phyloP scores from a whole-genome alignment of 2,888 invertebrate genomes.

The Eupithecia exiguata region DNA sequence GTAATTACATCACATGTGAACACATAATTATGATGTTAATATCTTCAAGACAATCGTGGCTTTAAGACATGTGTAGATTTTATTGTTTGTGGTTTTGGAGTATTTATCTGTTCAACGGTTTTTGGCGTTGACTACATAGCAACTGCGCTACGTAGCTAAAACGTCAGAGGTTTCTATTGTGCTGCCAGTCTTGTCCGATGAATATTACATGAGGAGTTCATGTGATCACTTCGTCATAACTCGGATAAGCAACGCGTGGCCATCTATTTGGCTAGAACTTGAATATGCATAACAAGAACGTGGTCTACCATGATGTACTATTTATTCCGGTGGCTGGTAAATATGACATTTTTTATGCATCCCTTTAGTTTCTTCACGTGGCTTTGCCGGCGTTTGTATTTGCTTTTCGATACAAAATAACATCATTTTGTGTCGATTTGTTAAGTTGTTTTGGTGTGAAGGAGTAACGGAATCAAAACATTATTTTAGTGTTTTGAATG shows the following conservation, averaged over 20 bases:
- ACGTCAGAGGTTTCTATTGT: slow-evolving; percentile 29
- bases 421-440: too few relatives aligned
- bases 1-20: not conserved
- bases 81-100: not conserved
- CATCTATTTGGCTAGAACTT: slow-evolving; percentile 65
- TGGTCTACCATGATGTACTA: not conserved
- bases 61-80: not conserved
- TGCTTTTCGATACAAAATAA: not conserved
- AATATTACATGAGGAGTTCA: slow-evolving; percentile 72
- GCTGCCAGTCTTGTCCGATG: slow-evolving; percentile 59
- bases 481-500: too few relatives aligned
- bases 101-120: not conserved
- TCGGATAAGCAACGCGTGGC: slow-evolving; percentile 54
- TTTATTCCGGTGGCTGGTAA: not conserved
- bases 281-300: slow-evolving; percentile 57
- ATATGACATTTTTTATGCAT: not conserved
- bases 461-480: too few relatives aligned
- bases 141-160: not conserved
- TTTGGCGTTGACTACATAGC: not conserved
- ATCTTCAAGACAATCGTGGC: not conserved
- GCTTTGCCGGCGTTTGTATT: not conserved
- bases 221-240: slow-evolving; percentile 73
- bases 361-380: not conserved
- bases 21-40: too few relatives aligned
- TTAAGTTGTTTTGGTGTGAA: too few relatives aligned